Base-by-base conservation (phyloP, 2,888 invertebrate species). In the Chouioia cunea region DNA sequence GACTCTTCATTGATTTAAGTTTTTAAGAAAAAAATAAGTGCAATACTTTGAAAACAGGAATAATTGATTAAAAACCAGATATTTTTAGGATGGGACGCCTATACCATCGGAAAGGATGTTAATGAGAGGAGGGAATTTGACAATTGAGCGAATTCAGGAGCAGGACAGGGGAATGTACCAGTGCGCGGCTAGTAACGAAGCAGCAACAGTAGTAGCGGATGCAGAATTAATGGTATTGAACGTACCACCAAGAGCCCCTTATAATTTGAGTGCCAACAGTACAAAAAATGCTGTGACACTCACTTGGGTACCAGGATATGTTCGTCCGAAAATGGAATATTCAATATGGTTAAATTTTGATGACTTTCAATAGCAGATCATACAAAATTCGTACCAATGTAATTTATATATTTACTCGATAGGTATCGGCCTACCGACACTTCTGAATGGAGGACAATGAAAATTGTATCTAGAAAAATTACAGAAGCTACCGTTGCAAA, bases 241-340 rank as follows among this genome's bases (percentile, higher is more conserved):
- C 83, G 91, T 93, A 62, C 93, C 95, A 27, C 96, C 96, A n/a
- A 92, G 95, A 79, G 95, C 97, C 16, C 97, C 97, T 0, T 93
- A 94, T 86, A 93, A 95, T 87, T 89, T 97, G 53, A 90, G 92
- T 22, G 95, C 94, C 22, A 91, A 91, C 73, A 91, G 93, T 64
- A 90, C 91, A 0, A 88, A 89, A 73, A 89, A 89, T 77, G 90
- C 92, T 64, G 91, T 96, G 54, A 93, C 92, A 64, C 86, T 97
- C 27, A 89, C 90, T 50, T 97, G 97, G 97, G 88, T 91, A 75
- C 94, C 96, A 50, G 95, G 94, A 59, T 92, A 93, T 81, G 90
- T 92, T 76, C 90, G 93, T 16, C 90, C 91, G 16, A 91, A 92
- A 77, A 91, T 93, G 76, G 93, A 94, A 82, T 95, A 95, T 85